These are phyloP conservation scores for Urocyon cinereoargenteus DNA, from an alignment of 2,797 vertebrate species.

Conservation along the genomic window DNA sequence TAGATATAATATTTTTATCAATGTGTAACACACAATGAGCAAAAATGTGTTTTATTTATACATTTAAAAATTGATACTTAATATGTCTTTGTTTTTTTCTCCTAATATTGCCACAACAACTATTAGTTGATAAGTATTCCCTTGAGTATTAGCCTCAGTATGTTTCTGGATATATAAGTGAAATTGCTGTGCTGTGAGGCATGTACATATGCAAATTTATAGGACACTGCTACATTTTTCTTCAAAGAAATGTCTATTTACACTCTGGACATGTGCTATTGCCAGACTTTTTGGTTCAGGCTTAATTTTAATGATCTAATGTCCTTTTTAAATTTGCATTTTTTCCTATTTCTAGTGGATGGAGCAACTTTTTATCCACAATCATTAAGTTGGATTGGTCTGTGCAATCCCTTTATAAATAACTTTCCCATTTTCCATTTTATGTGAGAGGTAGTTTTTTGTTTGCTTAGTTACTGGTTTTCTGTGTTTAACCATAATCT, in stretches of 20 bases:
- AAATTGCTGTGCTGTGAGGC: background rate
- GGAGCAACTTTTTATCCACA: background rate
- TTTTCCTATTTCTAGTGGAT: background rate
- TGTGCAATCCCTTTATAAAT: background rate
- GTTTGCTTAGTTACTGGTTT: background rate
- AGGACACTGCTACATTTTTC: background rate
- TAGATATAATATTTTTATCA: background rate
- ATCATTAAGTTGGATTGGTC: background rate
- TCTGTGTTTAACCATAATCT: background rate
- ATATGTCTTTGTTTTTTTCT: background rate
- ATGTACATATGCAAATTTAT: background rate
- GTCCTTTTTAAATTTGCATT: background rate
- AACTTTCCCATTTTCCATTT: background rate
- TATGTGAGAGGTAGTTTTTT: background rate
- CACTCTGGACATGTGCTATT: background rate
- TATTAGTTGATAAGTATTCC: background rate
- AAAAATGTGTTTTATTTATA: background rate
- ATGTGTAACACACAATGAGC: background rate
- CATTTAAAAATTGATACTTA: background rate
- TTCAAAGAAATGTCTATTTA: background rate
- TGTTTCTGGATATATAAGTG: background rate
- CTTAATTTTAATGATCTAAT: background rate
- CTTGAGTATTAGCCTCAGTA: background rate
- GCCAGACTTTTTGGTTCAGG: background rate
- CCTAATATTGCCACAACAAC: background rate